phyloP scores from a whole-genome alignment of 2,797 vertebrate genomes.

The Leptoclinus maculatus region DNA sequence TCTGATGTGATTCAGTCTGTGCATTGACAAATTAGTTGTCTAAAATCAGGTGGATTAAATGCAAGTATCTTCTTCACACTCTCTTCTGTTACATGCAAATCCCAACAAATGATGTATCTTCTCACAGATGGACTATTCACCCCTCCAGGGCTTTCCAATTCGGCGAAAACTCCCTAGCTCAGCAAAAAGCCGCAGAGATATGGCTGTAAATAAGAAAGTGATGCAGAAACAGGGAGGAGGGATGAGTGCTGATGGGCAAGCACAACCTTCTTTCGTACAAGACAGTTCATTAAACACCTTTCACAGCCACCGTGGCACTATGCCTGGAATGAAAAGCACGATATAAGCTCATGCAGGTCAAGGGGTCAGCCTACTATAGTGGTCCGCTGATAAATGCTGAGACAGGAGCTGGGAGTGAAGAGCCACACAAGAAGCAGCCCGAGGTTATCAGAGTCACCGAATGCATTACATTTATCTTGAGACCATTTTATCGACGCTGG shows the following conservation, averaged over 20 bases:
- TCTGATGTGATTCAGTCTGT: slow-evolving; percentile 1
- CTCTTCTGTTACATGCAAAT: slow-evolving; percentile 61
- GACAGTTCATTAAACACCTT: slow-evolving; percentile 80
- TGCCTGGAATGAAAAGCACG: slow-evolving; percentile 62
- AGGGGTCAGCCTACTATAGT: slow-evolving; percentile 59
- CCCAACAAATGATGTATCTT: slow-evolving; percentile 60
- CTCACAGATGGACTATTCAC: slow-evolving; percentile 65
- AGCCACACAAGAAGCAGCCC: slow-evolving; percentile 29
- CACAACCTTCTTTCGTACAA: slow-evolving; percentile 55
- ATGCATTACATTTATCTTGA: slow-evolving; percentile 56
- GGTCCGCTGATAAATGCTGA: slow-evolving; percentile 70
- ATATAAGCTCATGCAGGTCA: slow-evolving; percentile 66
- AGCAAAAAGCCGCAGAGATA: slow-evolving; percentile 74
- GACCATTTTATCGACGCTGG: slow-evolving; percentile 50
- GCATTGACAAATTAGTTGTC: neutral
- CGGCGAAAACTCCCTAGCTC: slow-evolving; percentile 63
- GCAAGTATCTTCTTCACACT: slow-evolving; percentile 16
- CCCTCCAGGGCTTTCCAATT: slow-evolving; percentile 67
- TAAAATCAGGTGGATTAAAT: slow-evolving; percentile 3
- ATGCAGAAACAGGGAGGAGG: slow-evolving; percentile 70
- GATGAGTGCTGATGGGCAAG: slow-evolving; percentile 63
- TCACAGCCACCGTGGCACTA: slow-evolving; percentile 49
- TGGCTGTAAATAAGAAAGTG: slow-evolving; percentile 77
- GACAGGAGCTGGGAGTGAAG: slow-evolving; percentile 47
- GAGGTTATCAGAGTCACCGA: slow-evolving; percentile 56